Base-by-base conservation (phyloP, 2,888 invertebrate species). In the Tachystola acroxantha region DNA sequence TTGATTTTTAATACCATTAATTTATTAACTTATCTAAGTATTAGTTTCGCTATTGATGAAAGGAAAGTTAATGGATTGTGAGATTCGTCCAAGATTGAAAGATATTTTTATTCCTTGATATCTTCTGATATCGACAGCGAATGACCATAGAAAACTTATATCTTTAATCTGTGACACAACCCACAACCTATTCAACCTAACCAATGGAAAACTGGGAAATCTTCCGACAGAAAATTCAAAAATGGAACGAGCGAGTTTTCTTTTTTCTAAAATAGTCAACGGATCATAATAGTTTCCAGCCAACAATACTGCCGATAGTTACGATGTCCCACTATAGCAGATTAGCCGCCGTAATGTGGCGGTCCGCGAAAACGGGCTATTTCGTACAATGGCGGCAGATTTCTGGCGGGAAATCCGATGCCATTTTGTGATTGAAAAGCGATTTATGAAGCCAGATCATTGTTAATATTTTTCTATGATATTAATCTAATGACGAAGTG, bases 301-400 rank as follows among this genome's bases (percentile, higher is more conserved):
- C 66, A 61, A 65, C 69, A 68, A 69, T 61, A 49, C 45, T 34
- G 44, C 53, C 42, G 34, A 53, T 52, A n/a, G 48, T 48, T 60
- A 59, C 51, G 59, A 59, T 55, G 56, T 47, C 48, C 61, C 72
- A 74, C 77, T 78, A 70, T 69, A 59, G 48, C 27, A 75, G 77
- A 79, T 79, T 78, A 77, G 64, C 68, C 24, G 42, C 32, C 36
- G 50, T 72, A 74, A 77, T 74, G 73, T 58, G 50, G 71, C 76
- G 73, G 67, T 59, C 40, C 44, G 19, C 34, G 40, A 41, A 42
- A 41, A 46, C 39, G 45, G 42, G 43, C 38, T 39, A 39, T 40
- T 40, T 37, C 34, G 42, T 53, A 69, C 61, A 72, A 71, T 58
- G 45, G 43, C 39, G 20, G 29, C 29, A 48, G 46, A 46, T 40